These are phyloP conservation scores for Drosophila elegans DNA, from an alignment of 1,140 invertebrate genomes.

Conservation along the genomic window DNA sequence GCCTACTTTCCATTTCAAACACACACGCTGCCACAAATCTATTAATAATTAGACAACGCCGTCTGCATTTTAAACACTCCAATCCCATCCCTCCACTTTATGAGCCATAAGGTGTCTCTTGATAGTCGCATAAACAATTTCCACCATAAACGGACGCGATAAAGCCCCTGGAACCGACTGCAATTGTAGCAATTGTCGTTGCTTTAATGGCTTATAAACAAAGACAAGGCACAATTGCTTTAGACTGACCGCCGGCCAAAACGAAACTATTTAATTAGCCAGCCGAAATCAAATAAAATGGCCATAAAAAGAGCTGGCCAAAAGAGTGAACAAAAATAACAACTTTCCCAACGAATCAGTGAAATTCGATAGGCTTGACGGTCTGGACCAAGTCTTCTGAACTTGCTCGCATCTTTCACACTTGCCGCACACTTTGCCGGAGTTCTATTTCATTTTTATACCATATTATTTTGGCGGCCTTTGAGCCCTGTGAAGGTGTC, in stretches of 20 bases:
- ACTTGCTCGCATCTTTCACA: constrained; percentile 72
- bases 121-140: constrained; percentile 71
- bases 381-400: constrained; percentile 42
- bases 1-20: constrained; percentile 59
- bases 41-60: constrained; percentile 75
- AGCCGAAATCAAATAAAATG: constrained; percentile 51
- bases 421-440: constrained; percentile 76
- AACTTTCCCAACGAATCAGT: constrained; percentile 50
- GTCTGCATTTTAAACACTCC: constrained; percentile 68
- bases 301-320: constrained; percentile 20
- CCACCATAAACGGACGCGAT: constrained; percentile 33
- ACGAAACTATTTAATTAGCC: constrained; percentile 77
- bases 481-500: constrained; percentile 66
- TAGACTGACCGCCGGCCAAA: constrained; percentile 60
- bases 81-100: constrained; percentile 17
- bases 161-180: constrained; percentile 8
- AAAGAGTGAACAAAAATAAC: constrained; percentile 12
- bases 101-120: constrained; percentile 67
- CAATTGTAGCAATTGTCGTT: constrained; percentile 75
- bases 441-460: constrained; percentile 34
- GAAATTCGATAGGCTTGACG: constrained; percentile 73
- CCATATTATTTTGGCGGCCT: constrained; percentile 34
- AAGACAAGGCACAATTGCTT: constrained; percentile 23
- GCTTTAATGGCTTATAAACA: constrained; percentile 59
- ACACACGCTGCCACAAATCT: constrained; percentile 45